Evolutionary conservation across 2,113 vertebrate genomes (phyloP).

Genomic region (Eclectus roratus): DNA sequence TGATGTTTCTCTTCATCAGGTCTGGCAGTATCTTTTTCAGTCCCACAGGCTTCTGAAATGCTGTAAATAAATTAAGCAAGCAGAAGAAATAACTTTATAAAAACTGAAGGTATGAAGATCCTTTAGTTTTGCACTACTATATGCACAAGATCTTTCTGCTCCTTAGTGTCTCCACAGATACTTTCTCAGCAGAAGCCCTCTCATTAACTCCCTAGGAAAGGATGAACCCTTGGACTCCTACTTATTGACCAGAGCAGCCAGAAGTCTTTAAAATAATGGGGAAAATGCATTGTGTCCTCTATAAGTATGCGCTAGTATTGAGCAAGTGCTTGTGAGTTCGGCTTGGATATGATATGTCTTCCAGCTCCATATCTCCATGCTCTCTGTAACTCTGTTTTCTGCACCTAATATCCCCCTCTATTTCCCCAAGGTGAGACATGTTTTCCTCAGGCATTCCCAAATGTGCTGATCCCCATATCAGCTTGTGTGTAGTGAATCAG

Average conservation of each 20-base stretch:
- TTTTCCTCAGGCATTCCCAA: background rate
- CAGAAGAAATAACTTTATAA: background rate
- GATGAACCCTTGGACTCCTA: background rate
- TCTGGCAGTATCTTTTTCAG: background rate
- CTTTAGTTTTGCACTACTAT: background rate
- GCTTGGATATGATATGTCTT: background rate
- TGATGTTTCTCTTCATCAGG: background rate
- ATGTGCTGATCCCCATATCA: background rate
- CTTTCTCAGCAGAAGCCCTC: background rate
- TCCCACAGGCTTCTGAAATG: background rate
- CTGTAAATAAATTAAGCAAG: background rate
- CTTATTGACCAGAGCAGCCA: background rate
- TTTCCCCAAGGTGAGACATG: background rate
- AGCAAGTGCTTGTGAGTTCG: background rate
- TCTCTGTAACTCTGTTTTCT: background rate
- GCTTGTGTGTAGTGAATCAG: background rate
- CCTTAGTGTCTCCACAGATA: background rate
- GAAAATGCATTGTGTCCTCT: accelerated
- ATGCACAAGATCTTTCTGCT: background rate
- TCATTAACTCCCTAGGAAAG: background rate
- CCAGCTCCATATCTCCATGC: background rate
- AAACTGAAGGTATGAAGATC: background rate
- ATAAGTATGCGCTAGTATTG: background rate
- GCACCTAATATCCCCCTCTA: background rate
- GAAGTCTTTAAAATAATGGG: background rate